Conservation (phyloP, 2,797 vertebrate species). For the Diplodus sargus region DNA sequence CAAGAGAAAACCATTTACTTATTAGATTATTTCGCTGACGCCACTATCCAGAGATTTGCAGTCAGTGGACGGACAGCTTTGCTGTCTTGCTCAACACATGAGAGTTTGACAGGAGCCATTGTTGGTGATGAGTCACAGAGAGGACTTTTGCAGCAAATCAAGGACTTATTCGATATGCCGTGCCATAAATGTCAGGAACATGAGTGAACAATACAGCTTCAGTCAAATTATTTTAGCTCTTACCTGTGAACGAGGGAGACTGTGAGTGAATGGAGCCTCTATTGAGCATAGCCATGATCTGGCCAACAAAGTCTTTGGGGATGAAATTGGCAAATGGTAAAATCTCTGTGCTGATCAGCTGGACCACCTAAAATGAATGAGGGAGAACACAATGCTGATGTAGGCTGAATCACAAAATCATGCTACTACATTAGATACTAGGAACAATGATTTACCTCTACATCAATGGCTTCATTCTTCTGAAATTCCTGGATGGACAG, state of each 20-base stretch:
- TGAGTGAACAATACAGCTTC: not conserved
- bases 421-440: not conserved
- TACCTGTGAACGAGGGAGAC: slow-evolving; percentile 98
- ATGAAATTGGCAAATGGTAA: slow-evolving; percentile 99
- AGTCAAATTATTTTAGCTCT: not conserved
- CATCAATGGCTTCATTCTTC: slow-evolving; percentile 97
- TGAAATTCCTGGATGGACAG: slow-evolving; percentile 99
- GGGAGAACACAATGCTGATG: not conserved
- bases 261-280: slow-evolving; percentile 99
- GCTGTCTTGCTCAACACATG: slow-evolving; percentile 10
- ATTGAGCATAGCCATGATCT: slow-evolving; percentile 99
- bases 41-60: slow-evolving; percentile 6
- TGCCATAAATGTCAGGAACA: not conserved
- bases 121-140: slow-evolving; percentile 6
- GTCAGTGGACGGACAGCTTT: not conserved
- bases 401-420: not conserved
- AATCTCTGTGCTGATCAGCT: slow-evolving; percentile 98
- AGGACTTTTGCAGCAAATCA: not conserved
- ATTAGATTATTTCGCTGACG: slow-evolving; percentile 8
- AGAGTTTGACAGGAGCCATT: slow-evolving; percentile 15
- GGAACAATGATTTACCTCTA: slow-evolving; percentile 87
- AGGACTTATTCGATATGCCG: not conserved
- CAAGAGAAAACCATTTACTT: slow-evolving; percentile 43
- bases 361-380: slow-evolving; percentile 89
- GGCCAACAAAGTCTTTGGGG: slow-evolving; percentile 98